Percentiles rank a stretch among this genome's conserved stretches.
Conservation (phyloP, 2,113 vertebrate genomes). For the Siphamia tubifer region DNA sequence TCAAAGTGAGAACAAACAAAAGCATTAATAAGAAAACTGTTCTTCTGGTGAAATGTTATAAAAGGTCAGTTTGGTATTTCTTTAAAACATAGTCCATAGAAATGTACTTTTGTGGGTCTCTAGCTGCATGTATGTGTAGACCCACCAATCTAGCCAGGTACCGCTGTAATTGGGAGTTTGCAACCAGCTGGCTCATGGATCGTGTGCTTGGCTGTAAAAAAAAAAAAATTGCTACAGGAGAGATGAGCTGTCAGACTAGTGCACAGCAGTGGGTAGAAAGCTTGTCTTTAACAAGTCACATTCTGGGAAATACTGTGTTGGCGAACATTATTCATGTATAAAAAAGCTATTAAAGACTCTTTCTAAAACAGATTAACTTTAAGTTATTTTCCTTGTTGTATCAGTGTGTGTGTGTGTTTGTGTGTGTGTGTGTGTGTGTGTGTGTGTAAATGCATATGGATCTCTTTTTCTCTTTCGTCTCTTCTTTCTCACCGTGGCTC, state of each 20-base stretch:
- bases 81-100: not conserved
- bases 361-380: not conserved
- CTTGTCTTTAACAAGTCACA: conserved; percentile 26
- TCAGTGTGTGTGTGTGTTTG: not conserved
- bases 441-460: not conserved
- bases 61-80: not conserved
- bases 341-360: not conserved
- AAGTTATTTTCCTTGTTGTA: conserved; percentile 20
- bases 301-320: not conserved
- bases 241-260: conserved; percentile 50
- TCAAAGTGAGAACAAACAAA: not conserved
- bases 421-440: not conserved
- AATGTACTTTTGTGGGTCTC: not conserved
- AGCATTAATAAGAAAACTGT: not conserved
- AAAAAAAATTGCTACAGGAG: conserved; percentile 43
- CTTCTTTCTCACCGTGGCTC: conserved; percentile 22
- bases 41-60: not conserved
- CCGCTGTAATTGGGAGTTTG: conserved; percentile 57
- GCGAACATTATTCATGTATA: not conserved
- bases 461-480: not conserved
- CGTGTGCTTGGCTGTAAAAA: conserved; percentile 11
- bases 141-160: conserved; percentile 1
- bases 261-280: not conserved
- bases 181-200: conserved; percentile 43
- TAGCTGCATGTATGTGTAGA: not conserved